Base-by-base conservation (phyloP, 1,140 invertebrate genomes). In the Proales similis region DNA sequence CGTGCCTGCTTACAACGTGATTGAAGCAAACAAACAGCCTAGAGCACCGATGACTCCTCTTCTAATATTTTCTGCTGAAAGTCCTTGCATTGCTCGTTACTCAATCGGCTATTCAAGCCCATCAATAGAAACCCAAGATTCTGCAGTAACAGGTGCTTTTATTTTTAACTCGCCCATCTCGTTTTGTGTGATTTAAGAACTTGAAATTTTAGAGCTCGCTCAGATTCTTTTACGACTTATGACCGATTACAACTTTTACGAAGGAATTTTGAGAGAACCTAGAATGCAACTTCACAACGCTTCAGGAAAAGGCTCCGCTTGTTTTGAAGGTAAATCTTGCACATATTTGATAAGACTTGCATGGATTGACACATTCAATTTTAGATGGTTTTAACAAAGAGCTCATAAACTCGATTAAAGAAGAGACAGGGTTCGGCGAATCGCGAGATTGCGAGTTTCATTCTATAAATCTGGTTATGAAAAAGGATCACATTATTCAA, bases 401-500 rank as follows among this genome's bases (percentile, higher is more conserved):
- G 45, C 27, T 57, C 22, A 9, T 42, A 57, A 4, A 24, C 3
- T 14, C 39, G 27, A 12, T 57, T 39, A n/a, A 30, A n/a, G 29
- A 42, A 32, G 20, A 42, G 6, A 42, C 33, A 27, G 45, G 45
- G 19, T 57, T 57, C 32, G 2, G 7, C 2, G 30, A 57, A 4
- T 42, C 12, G 20, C 27, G 45, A 26, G 22, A 26, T 9, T 57
- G 51, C 22, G 45, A 29, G 33, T 57, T 57, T 27, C 51, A 57
- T 57, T 42, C 51, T 19, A 42, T 57, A 17, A 42, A 24, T 11
- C 22, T 57, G 32, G 26, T 57, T 42, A 57, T 57, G 51, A 57
- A 57, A 36, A 57, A 43, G 22, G 51, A 57, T 57, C 51, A 57
- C 32, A 29, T 57, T 42, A 27, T 57, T 4, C 45, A 42, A 11